phyloP scores from a whole-genome alignment of 2,113 vertebrate genomes.

The Scatophagus argus region DNA sequence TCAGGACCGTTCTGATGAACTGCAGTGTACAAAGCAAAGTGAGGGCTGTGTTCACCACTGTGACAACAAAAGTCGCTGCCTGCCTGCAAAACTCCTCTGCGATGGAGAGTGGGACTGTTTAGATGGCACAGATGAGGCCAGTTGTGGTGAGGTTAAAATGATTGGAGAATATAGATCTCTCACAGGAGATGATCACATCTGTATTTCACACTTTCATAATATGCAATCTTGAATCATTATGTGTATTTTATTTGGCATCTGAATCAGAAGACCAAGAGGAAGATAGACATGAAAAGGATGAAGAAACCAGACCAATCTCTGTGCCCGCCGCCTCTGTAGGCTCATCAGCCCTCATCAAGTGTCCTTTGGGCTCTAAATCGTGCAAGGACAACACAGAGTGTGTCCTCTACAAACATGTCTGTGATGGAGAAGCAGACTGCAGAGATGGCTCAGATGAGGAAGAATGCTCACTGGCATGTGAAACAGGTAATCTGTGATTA shows the following conservation, averaged over 20 bases:
- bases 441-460: constrained; percentile 88
- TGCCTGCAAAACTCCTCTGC: constrained; percentile 87
- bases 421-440: constrained; percentile 89
- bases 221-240: neutral
- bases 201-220: neutral
- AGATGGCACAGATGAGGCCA: constrained; percentile 86
- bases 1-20: constrained; percentile 88
- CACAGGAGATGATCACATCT: neutral
- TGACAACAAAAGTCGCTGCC: constrained; percentile 81
- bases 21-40: constrained; percentile 62
- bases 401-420: constrained; percentile 76
- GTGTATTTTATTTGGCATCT: neutral
- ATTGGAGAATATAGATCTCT: neutral
- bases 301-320: neutral
- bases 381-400: constrained; percentile 81
- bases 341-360: constrained; percentile 64
- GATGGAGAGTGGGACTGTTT: constrained; percentile 86
- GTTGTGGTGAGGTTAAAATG: constrained; percentile 64
- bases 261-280: constrained; percentile 37
- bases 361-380: constrained; percentile 53
- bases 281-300: neutral
- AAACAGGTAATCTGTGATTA: constrained; percentile 62
- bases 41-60: constrained; percentile 85
- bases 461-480: constrained; percentile 68
- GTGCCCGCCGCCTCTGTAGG: neutral